Conservation (phyloP, 2,797 vertebrate species). For the Gymnocypris eckloni region DNA sequence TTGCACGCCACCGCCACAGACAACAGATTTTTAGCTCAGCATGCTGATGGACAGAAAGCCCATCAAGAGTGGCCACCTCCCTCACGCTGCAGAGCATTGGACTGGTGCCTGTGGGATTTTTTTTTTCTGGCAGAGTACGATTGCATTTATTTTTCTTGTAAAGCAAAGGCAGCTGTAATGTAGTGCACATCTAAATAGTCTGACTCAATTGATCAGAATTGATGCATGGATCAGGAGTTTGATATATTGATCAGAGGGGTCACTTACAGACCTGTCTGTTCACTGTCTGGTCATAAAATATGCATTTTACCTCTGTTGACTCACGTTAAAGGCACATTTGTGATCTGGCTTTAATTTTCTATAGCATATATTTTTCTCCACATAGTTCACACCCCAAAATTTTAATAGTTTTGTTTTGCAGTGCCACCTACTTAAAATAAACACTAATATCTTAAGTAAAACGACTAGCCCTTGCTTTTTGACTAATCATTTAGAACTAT, state of each 20-base stretch:
- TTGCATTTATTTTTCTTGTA: conserved; percentile 30
- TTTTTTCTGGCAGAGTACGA: conserved; percentile 12
- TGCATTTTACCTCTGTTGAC: neutral
- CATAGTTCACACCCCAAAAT: neutral
- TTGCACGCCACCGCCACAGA: conserved; percentile 76
- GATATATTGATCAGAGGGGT: neutral
- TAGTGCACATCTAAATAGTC: neutral
- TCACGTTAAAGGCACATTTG: neutral
- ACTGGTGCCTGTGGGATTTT: conserved; percentile 40
- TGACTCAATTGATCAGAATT: conserved; percentile 6
- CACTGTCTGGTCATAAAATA: neutral
- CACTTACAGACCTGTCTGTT: neutral
- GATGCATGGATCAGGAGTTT: neutral
- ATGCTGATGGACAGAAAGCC: conserved; percentile 78
- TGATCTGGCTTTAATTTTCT: neutral
- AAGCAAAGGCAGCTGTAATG: neutral
- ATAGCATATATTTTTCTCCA: neutral
- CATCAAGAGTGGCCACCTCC: conserved; percentile 74
- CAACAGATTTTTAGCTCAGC: conserved; percentile 82
- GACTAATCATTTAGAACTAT: neutral
- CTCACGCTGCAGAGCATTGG: conserved; percentile 61
- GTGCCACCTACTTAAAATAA: neutral
- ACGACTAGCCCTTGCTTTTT: neutral
- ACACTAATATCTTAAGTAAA: neutral
- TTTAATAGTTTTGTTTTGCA: neutral